Evolutionary conservation across 2,797 vertebrate species (phyloP).

Genomic region (Zalophus californianus): DNA sequence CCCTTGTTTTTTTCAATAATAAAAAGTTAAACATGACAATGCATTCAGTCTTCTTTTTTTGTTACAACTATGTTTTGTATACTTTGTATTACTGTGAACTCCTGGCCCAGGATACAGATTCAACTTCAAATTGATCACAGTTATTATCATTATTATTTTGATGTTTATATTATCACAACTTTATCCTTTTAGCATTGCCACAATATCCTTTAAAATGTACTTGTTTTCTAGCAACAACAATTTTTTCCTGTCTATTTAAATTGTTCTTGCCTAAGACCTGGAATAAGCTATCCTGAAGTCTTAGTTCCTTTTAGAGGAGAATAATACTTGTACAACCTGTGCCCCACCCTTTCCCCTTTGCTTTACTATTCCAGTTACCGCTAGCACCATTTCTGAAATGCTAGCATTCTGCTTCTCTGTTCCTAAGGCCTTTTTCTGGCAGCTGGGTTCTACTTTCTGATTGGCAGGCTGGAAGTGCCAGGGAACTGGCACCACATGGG

Average conservation of each 20-base stretch:
- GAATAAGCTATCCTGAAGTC: neutral
- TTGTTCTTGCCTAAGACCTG: neutral
- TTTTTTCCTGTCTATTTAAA: neutral
- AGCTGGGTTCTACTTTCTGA: neutral
- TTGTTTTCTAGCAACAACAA: neutral
- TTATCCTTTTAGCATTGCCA: neutral
- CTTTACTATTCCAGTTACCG: neutral
- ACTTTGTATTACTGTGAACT: neutral
- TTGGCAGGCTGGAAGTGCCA: neutral
- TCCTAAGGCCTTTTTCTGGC: neutral
- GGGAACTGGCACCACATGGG: neutral
- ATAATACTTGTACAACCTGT: neutral
- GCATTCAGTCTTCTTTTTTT: neutral
- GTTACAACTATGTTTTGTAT: neutral
- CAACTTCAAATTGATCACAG: constrained; percentile 2
- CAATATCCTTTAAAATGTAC: constrained; percentile 24
- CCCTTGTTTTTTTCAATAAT: neutral
- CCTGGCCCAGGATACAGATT: neutral
- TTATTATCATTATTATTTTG: neutral
- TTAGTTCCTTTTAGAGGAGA: neutral
- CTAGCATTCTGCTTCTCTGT: neutral
- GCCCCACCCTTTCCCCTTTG: neutral
- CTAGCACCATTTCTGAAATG: neutral
- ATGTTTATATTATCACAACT: constrained; percentile 21
- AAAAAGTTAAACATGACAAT: neutral